Conservation (phyloP, 1,140 invertebrate genomes). For the Lasioglossum baleicum region DNA sequence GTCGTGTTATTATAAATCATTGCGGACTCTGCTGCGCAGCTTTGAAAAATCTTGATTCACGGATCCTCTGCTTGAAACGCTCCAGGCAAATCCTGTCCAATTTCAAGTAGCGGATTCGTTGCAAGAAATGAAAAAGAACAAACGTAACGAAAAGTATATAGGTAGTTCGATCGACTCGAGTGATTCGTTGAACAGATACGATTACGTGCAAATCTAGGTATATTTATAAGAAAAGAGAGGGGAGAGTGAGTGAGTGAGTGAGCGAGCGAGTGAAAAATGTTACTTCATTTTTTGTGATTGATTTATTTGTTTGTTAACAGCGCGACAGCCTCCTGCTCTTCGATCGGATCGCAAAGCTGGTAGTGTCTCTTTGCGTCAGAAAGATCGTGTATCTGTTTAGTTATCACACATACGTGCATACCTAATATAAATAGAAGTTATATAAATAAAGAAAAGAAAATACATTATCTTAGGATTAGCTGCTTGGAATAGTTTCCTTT, state of each 20-base stretch:
- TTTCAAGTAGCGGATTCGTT: not conserved
- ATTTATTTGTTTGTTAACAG: slow-evolving; percentile 6
- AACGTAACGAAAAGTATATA: not conserved
- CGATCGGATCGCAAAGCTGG: slow-evolving; percentile 66
- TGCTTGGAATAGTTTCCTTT: slow-evolving; percentile 78
- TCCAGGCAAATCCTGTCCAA: not conserved
- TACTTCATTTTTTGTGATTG: slow-evolving; percentile 7
- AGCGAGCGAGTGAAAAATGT: not conserved
- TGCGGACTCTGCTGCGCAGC: slow-evolving; percentile 8
- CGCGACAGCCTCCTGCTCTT: slow-evolving; percentile 75
- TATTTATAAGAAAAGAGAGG: not conserved
- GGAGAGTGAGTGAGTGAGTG: too few relatives aligned
- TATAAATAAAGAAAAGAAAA: slow-evolving; percentile 72
- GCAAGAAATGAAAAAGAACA: not conserved
- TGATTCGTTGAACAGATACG: slow-evolving; percentile 48
- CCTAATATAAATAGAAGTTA: slow-evolving; percentile 79
- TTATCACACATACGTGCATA: slow-evolving; percentile 77
- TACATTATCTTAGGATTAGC: slow-evolving; percentile 79
- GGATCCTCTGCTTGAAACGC: slow-evolving; percentile 23
- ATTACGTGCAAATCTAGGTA: not conserved
- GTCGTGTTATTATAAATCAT: slow-evolving; percentile 28
- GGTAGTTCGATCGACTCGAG: slow-evolving; percentile 5
- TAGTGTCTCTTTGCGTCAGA: slow-evolving; percentile 64
- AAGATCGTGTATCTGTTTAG: slow-evolving; percentile 78
- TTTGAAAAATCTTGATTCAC: slow-evolving; percentile 18